A percentile compares a stretch with the other conserved stretches of the same genome.
Conservation (phyloP, 2,797 vertebrate species). For the Pampus argenteus region DNA sequence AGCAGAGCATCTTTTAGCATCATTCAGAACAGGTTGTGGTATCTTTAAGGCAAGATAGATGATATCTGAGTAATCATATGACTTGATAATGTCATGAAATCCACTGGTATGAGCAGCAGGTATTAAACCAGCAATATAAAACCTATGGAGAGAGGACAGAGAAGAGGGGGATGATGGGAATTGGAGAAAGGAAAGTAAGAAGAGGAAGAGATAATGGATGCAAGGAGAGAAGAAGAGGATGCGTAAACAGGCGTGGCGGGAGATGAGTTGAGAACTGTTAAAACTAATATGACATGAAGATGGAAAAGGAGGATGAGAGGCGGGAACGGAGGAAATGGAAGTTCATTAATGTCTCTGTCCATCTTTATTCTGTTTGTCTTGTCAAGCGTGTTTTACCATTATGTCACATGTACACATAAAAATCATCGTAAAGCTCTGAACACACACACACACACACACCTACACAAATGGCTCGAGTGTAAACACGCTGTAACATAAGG, state of each 20-base stretch:
- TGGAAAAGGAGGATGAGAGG: slow-evolving; percentile 27
- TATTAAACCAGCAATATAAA: slow-evolving; percentile 42
- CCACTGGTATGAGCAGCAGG: slow-evolving; percentile 26
- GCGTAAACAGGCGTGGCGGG: slow-evolving; percentile 23
- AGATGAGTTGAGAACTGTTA: slow-evolving; percentile 36
- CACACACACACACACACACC: slow-evolving; percentile 17
- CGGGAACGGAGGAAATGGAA: slow-evolving; percentile 1
- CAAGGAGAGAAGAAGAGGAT: slow-evolving; percentile 14
- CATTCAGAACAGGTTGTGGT: neutral
- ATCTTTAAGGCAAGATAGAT: slow-evolving; percentile 18
- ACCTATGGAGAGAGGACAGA: neutral
- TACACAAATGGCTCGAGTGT: slow-evolving; percentile 13
- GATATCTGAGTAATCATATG: neutral
- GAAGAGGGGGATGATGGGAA: slow-evolving; percentile 2
- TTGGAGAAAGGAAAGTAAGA: neutral
- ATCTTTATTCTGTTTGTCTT: neutral
- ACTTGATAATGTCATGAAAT: slow-evolving; percentile 32
- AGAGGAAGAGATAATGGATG: neutral
- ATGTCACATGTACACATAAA: slow-evolving; percentile 18
- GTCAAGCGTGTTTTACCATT: neutral
- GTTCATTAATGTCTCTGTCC: slow-evolving; percentile 8
- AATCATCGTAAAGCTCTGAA: slow-evolving; percentile 43
- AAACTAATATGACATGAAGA: slow-evolving; percentile 33
- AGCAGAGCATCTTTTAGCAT: slow-evolving; percentile 23
- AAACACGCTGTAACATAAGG: slow-evolving; percentile 40